Evolutionary conservation across 2,797 vertebrate genomes (phyloP).

Genomic region (Natrix natrix): DNA sequence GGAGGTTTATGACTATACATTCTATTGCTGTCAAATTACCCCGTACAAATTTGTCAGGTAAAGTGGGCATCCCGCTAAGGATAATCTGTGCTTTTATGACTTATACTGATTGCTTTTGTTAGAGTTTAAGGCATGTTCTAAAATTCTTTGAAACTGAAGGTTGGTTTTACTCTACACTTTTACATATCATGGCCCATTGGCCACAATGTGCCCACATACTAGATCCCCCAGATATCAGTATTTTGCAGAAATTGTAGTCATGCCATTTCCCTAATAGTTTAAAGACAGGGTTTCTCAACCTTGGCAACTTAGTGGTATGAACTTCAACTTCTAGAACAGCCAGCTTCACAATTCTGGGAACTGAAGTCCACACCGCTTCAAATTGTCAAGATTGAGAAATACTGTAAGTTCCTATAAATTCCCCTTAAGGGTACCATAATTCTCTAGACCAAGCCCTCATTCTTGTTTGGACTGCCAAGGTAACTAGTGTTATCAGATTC

Average conservation of each 20-base stretch:
- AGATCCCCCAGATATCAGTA: background rate
- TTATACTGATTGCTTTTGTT: conserved; percentile 42
- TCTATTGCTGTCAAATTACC: conserved; percentile 58
- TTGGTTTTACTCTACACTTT: conserved; percentile 6
- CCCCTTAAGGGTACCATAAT: background rate
- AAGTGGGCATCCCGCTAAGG: conserved; percentile 60
- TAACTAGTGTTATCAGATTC: background rate
- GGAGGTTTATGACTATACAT: conserved; percentile 43
- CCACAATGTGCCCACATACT: background rate
- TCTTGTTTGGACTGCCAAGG: background rate
- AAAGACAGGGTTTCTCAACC: background rate
- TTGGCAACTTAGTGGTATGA: background rate
- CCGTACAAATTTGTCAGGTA: conserved; percentile 50
- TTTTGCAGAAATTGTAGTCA: conserved; percentile 11
- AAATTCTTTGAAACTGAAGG: conserved; percentile 39
- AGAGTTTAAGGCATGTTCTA: conserved; percentile 30
- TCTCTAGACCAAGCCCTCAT: background rate
- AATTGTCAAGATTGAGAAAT: background rate
- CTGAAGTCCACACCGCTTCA: background rate
- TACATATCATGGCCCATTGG: background rate
- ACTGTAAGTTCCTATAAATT: background rate
- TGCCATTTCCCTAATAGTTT: conserved; percentile 13
- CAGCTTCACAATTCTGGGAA: background rate
- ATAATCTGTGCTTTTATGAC: conserved; percentile 49
- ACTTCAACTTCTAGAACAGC: background rate